Conservation (phyloP, 2,888 invertebrate genomes). For the Drosophila putrida region DNA sequence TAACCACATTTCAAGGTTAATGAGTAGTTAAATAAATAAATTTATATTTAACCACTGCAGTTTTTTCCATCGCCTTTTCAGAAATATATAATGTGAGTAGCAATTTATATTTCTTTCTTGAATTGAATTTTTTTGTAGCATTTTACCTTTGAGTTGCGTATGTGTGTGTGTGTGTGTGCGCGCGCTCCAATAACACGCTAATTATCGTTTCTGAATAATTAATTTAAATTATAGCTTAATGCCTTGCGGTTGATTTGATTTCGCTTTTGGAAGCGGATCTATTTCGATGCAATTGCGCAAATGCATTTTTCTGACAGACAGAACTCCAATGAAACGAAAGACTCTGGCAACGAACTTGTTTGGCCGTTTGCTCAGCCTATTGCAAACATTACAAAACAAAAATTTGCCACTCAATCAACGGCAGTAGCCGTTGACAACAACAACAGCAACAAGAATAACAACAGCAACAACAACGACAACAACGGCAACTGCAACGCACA, state of each 20-base stretch:
- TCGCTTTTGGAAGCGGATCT: conserved; percentile 29
- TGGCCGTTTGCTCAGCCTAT: conserved; percentile 39
- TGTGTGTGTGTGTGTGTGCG: conserved; percentile 12
- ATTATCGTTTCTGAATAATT: conserved; percentile 64
- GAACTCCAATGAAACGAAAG: conserved; percentile 54
- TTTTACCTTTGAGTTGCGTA: not conserved
- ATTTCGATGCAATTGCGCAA: conserved; percentile 46
- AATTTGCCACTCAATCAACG: conserved; percentile 75
- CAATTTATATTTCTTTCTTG: conserved; percentile 19
- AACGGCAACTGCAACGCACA: conserved; percentile 59
- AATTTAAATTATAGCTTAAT: conserved; percentile 67
- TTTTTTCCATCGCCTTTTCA: conserved; percentile 20
- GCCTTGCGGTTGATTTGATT: conserved; percentile 16
- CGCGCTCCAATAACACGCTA: conserved; percentile 35
- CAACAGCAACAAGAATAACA: conserved; percentile 26
- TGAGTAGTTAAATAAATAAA: conserved; percentile 29
- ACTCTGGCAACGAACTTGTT: conserved; percentile 75
- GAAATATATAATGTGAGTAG: conserved; percentile 6
- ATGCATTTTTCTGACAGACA: conserved; percentile 51
- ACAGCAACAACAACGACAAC: conserved; percentile 30
- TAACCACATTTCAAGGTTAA: conserved; percentile 64
- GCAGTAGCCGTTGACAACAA: conserved; percentile 18
- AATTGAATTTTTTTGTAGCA: conserved; percentile 6
- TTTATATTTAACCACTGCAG: conserved; percentile 41
- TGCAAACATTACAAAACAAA: conserved; percentile 59